These are phyloP conservation scores for Gadopsis marmoratus DNA, from an alignment of 2,797 vertebrate species.

Conservation along the genomic window DNA sequence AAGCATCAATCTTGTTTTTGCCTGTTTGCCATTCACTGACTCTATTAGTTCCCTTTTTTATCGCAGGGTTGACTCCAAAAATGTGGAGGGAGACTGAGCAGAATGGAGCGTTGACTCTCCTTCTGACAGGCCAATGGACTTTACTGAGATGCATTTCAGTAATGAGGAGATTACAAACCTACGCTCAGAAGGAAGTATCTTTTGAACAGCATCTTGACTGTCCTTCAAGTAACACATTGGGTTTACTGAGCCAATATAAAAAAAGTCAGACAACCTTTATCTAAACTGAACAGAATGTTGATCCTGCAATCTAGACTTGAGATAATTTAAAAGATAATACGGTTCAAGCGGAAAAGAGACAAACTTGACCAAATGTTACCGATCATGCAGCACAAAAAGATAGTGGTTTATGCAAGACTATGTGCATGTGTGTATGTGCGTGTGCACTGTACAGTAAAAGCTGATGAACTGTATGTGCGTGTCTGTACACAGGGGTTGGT, in stretches of 20 bases:
- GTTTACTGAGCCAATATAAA: slow-evolving; percentile 52
- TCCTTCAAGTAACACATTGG: slow-evolving; percentile 61
- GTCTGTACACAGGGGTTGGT: slow-evolving; percentile 61
- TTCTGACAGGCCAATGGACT: slow-evolving; percentile 51
- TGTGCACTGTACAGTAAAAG: slow-evolving; percentile 71
- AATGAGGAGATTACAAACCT: slow-evolving; percentile 61
- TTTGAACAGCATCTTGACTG: slow-evolving; percentile 57
- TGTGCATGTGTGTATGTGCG: slow-evolving; percentile 27
- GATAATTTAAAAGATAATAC: slow-evolving; percentile 70
- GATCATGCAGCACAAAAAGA: slow-evolving; percentile 21
- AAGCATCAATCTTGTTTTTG: slow-evolving; percentile 79
- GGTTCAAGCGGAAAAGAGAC: slow-evolving; percentile 46
- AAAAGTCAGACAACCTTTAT: slow-evolving; percentile 61
- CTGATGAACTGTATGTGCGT: slow-evolving; percentile 59
- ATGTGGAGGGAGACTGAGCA: slow-evolving; percentile 40
- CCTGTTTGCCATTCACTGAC: slow-evolving; percentile 78
- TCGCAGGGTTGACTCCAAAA: slow-evolving; percentile 76
- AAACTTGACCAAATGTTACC: slow-evolving; percentile 45
- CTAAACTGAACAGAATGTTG: slow-evolving; percentile 67
- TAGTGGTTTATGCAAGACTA: slow-evolving; percentile 24
- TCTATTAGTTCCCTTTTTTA: slow-evolving; percentile 81
- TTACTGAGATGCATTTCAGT: slow-evolving; percentile 53
- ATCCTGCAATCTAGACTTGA: slow-evolving; percentile 66
- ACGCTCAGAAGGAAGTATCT: slow-evolving; percentile 56
- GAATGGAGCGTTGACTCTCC: slow-evolving; percentile 45